A percentile compares a stretch with the other conserved stretches of the same genome.
phyloP scores from a whole-genome alignment of 2,797 vertebrate genomes.

The Danionella dracula region DNA sequence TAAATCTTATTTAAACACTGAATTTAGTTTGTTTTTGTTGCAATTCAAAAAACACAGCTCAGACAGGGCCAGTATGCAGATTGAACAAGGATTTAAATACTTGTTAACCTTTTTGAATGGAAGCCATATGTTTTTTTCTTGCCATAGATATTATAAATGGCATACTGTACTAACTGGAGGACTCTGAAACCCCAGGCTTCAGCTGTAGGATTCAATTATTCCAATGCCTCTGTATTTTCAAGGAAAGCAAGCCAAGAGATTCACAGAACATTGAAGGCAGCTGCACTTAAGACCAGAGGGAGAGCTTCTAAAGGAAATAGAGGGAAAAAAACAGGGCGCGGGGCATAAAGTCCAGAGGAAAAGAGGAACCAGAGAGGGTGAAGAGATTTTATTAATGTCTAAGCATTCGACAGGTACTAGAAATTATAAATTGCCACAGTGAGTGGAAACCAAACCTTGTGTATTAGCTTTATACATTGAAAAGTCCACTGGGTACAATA shows the following conservation, averaged over 20 bases:
- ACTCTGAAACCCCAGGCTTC: neutral
- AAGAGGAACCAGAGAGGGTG: slow-evolving; percentile 29
- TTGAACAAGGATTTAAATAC: no score
- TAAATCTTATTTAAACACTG: no score
- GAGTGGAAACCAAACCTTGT: neutral
- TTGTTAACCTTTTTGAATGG: neutral
- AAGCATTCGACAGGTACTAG: slow-evolving; percentile 18
- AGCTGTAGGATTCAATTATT: slow-evolving; percentile 24
- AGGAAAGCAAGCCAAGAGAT: slow-evolving; percentile 32
- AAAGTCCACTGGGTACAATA: neutral
- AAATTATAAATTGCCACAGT: slow-evolving; percentile 3
- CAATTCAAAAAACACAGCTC: no score
- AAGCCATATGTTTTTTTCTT: slow-evolving; percentile 11
- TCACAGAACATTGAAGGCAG: slow-evolving; percentile 48
- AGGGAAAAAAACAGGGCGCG: neutral
- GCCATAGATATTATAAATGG: slow-evolving; percentile 6
- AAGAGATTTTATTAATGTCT: slow-evolving; percentile 5
- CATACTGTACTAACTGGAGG: neutral
- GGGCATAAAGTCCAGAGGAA: slow-evolving; percentile 10
- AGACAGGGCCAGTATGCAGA: no score
- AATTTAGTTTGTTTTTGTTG: no score
- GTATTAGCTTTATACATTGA: neutral
- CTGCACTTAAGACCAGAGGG: slow-evolving; percentile 28
- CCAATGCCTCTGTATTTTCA: slow-evolving; percentile 11
- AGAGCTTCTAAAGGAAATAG: neutral